phyloP scores from a whole-genome alignment of 2,113 vertebrate species.

The Emydocephalus ijimae region DNA sequence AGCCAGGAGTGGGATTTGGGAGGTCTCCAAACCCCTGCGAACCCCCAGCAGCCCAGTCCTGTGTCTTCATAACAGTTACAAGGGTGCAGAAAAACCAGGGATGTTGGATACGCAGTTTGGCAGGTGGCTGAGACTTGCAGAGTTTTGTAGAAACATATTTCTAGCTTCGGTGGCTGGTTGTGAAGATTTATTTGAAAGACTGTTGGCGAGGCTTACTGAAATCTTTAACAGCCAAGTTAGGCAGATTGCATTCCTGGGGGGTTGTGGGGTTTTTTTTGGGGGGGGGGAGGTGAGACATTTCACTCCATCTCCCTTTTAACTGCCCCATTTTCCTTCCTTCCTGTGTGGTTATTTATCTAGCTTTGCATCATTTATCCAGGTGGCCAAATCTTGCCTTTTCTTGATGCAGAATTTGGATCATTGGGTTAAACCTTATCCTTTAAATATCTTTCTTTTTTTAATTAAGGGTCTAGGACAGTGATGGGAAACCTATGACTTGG shows the following conservation, averaged over 20 bases:
- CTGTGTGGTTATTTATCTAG: not conserved
- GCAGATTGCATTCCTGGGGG: not conserved
- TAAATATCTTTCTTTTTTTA: not conserved
- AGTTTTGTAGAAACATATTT: not conserved
- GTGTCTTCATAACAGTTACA: not conserved
- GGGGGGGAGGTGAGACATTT: not conserved
- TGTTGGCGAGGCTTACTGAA: not conserved
- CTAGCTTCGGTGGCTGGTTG: not conserved
- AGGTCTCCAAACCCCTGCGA: no score
- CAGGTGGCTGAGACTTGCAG: not conserved
- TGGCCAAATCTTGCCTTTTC: not conserved
- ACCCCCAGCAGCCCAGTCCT: no score
- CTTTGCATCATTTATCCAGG: not conserved
- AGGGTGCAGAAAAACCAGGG: not conserved
- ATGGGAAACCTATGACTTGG: not conserved
- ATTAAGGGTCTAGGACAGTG: not conserved
- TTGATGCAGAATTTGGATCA: not conserved
- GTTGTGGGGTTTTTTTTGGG: no score
- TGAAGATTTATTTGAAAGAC: not conserved
- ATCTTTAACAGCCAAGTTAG: not conserved
- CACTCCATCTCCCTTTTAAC: not conserved
- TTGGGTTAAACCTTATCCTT: not conserved
- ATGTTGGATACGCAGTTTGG: not conserved
- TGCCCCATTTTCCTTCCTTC: not conserved
- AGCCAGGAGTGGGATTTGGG: no score